These are phyloP conservation scores for Ctenosaura bakeri DNA, from an alignment of 2,797 vertebrate genomes.

Conservation along the genomic window DNA sequence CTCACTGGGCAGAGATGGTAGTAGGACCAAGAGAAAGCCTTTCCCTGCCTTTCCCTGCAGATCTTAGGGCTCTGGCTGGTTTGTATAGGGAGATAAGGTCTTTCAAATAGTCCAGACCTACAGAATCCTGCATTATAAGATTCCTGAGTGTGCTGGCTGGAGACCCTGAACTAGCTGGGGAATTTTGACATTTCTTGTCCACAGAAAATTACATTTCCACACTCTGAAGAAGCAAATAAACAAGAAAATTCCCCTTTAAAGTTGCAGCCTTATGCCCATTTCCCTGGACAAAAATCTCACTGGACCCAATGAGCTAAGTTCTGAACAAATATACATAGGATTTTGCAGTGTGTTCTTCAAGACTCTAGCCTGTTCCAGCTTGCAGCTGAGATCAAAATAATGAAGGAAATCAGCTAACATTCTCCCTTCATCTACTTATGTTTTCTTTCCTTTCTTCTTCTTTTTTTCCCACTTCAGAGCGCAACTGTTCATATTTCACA, in stretches of 20 bases:
- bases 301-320: not conserved
- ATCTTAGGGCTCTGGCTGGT: too few species aligned
- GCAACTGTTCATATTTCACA: conserved; percentile 98
- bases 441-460: conserved; percentile 5
- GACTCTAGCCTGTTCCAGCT: not conserved
- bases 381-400: not conserved
- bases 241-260: not conserved
- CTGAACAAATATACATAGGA: not conserved
- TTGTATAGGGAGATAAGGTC: too few species aligned
- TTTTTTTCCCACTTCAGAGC: conserved; percentile 80
- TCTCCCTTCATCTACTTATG: not conserved
- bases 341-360: not conserved
- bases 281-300: not conserved
- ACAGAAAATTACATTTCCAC: too few species aligned
- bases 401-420: not conserved
- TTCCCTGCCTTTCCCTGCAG: too few species aligned
- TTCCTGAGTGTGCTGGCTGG: too few species aligned
- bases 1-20: too few species aligned
- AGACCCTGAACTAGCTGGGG: too few species aligned
- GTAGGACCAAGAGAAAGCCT: too few species aligned
- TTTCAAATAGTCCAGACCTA: too few species aligned
- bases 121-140: too few species aligned
- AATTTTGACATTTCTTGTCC: too few species aligned
- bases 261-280: not conserved
- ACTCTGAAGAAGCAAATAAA: not conserved